Percentiles rank a stretch among this genome's conserved stretches.
Conservation (phyloP, 2,888 invertebrate genomes). For the Watsonalla cultraria region DNA sequence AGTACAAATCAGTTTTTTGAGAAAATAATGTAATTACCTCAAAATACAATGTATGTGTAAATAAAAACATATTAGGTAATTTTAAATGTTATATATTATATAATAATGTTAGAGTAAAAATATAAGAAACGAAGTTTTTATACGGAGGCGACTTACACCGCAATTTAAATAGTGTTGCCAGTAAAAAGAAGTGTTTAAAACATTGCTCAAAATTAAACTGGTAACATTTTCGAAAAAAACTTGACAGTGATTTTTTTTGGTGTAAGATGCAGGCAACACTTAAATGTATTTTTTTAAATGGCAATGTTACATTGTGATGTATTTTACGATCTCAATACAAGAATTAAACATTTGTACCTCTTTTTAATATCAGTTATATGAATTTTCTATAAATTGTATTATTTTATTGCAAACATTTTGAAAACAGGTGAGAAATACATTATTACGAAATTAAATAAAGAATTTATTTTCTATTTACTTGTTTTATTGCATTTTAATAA, state of each 20-base stretch:
- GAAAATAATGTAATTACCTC: conserved; percentile 48
- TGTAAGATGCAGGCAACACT: conserved; percentile 38
- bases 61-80: conserved; percentile 33
- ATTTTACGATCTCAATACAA: conserved; percentile 68
- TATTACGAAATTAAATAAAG: conserved; percentile 67
- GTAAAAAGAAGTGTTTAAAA: conserved; percentile 12
- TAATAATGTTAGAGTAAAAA: conserved; percentile 40
- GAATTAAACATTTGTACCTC: conserved; percentile 38
- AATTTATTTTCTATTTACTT: conserved; percentile 75
- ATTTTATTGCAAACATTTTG: conserved; percentile 15
- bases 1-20: conserved; percentile 24
- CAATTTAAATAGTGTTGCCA: conserved; percentile 24
- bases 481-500: conserved; percentile 35
- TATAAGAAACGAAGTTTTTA: conserved; percentile 46
- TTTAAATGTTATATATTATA: conserved; percentile 11
- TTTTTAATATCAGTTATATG: conserved; percentile 29
- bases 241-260: conserved; percentile 8
- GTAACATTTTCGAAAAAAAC: conserved; percentile 7
- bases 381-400: conserved; percentile 15
- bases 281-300: conserved; percentile 44
- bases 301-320: conserved; percentile 64
- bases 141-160: conserved; percentile 56
- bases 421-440: conserved; percentile 59
- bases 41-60: conserved; percentile 69
- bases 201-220: conserved; percentile 14